These are phyloP conservation scores for Archegozetes longisetosus DNA, from an alignment of 1,140 invertebrate species.

Conservation along the genomic window DNA sequence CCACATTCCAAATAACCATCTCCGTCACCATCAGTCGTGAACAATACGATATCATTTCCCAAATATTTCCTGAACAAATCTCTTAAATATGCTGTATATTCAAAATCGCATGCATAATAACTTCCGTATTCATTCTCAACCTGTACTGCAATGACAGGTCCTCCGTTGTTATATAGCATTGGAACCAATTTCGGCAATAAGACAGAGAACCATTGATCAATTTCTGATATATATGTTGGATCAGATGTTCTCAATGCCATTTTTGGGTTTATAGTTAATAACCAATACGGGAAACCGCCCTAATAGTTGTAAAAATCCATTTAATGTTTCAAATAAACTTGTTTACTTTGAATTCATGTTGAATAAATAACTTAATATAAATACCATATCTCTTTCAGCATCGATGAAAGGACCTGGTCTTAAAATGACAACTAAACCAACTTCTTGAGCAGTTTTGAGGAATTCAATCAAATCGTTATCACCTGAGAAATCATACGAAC, in stretches of 20 bases:
- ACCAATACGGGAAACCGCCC: conserved; percentile 31
- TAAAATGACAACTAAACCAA: conserved; percentile 63
- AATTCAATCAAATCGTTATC: conserved; percentile 41
- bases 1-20: conserved; percentile 39
- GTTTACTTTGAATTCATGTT: no score
- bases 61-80: conserved; percentile 11
- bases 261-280: conserved; percentile 19
- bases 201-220: conserved; percentile 27
- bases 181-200: conserved; percentile 29
- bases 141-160: conserved; percentile 30
- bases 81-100: conserved; percentile 21
- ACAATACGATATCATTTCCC: conserved; percentile 17
- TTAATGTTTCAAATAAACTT: neutral
- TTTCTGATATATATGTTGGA: conserved; percentile 25
- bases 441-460: conserved; percentile 57
- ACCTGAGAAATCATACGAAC: conserved; percentile 50
- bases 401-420: conserved; percentile 85
- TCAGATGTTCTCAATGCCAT: conserved; percentile 20
- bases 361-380: no score
- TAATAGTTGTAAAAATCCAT: conserved; percentile 22
- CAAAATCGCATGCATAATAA: conserved; percentile 39
- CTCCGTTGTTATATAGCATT: conserved; percentile 30
- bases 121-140: conserved; percentile 34
- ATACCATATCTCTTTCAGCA: conserved; percentile 55
- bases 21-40: conserved; percentile 19